Conservation (phyloP, 2,888 invertebrate species). For the Polymixis flavicincta region DNA sequence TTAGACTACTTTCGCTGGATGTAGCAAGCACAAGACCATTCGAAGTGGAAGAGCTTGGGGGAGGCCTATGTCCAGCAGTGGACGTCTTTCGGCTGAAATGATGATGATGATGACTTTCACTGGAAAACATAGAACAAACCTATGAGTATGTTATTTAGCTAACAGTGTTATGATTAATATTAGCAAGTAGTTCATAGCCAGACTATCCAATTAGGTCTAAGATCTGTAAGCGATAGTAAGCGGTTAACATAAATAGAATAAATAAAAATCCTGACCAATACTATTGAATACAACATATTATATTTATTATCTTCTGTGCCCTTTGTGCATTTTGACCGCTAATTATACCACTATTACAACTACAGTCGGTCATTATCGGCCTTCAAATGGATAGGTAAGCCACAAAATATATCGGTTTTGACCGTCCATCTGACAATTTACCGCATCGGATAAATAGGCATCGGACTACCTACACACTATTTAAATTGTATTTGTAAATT, state of each 20-base stretch:
- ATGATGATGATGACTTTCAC: too few relatives aligned
- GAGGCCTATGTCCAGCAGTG: too few relatives aligned
- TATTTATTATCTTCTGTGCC: neutral
- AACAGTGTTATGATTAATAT: neutral
- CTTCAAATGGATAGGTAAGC: conserved; percentile 19
- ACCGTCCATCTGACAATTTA: neutral
- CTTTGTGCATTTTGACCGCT: neutral
- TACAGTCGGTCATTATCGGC: neutral
- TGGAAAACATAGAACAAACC: neutral
- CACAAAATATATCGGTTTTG: conserved; percentile 23
- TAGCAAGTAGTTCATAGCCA: too few relatives aligned
- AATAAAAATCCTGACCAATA: neutral
- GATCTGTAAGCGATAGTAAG: too few relatives aligned
- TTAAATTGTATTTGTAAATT: neutral
- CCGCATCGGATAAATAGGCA: neutral
- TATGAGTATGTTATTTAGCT: neutral
- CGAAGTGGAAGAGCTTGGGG: too few relatives aligned
- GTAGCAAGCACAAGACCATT: too few relatives aligned
- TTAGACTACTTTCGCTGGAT: too few relatives aligned
- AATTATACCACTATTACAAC: neutral
- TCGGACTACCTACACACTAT: too few relatives aligned
- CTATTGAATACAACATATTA: neutral
- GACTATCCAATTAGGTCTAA: too few relatives aligned
- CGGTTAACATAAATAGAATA: too few relatives aligned
- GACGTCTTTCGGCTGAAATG: too few relatives aligned